A percentile compares a stretch with the other conserved stretches of the same genome.
phyloP scores from a whole-genome alignment of 2,797 vertebrate genomes.

The Pelobates cultripes region DNA sequence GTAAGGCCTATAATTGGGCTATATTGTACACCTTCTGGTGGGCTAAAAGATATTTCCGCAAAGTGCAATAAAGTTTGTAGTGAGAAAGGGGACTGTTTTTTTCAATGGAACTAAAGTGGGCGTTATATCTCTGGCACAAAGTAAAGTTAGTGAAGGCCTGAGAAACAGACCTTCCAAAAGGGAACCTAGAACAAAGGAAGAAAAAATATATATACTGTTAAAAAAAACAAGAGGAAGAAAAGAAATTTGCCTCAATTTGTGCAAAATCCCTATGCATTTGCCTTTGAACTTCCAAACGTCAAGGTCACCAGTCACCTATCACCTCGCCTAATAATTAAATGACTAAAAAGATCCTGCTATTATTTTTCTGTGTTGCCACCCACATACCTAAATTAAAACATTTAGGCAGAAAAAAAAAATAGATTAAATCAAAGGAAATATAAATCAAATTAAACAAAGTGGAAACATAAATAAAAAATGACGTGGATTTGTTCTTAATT shows the following conservation, averaged over 20 bases:
- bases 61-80: constrained; percentile 78
- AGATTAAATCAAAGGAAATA: constrained; percentile 28
- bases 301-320: constrained; percentile 85
- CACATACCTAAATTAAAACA: constrained; percentile 43
- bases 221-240: constrained; percentile 47
- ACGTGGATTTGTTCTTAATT: background rate
- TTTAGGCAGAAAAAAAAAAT: constrained; percentile 14
- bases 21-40: constrained; percentile 91
- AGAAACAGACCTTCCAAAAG: constrained; percentile 53
- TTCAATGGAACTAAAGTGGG: constrained; percentile 62
- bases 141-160: constrained; percentile 62
- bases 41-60: constrained; percentile 82
- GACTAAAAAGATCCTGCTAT: constrained; percentile 80
- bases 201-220: constrained; percentile 54
- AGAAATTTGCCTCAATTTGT: constrained; percentile 60
- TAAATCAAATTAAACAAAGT: constrained; percentile 37
- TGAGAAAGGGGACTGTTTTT: constrained; percentile 72
- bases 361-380: constrained; percentile 67
- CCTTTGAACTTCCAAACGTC: constrained; percentile 89
- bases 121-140: constrained; percentile 58
- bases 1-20: constrained; percentile 98
- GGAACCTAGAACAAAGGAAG: constrained; percentile 37
- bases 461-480: background rate
- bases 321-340: constrained; percentile 85
- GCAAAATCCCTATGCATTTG: constrained; percentile 73